These are phyloP conservation scores for Epizoanthus rinbou DNA, from an alignment of 92 coral and sea anemone genomes.

Conservation along the genomic window DNA sequence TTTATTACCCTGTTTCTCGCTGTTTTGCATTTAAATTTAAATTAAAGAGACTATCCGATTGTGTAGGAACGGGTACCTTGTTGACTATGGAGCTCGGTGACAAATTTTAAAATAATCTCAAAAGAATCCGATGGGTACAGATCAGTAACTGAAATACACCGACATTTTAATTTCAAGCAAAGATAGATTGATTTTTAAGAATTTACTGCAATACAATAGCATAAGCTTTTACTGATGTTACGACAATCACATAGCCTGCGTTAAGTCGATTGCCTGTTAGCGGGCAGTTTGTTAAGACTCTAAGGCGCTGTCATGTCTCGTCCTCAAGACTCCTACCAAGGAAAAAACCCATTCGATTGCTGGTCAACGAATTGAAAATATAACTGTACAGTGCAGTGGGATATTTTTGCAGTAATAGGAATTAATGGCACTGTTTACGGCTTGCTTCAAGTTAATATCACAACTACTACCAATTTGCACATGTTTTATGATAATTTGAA, in stretches of 20 bases:
- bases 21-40: constrained; percentile 77
- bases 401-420: not conserved
- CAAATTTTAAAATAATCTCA: not conserved
- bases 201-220: not conserved
- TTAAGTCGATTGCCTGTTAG: constrained; percentile 19
- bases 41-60: constrained; percentile 63
- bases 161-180: not conserved
- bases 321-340: not conserved
- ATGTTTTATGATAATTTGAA: constrained; percentile 36
- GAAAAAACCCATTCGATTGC: not conserved
- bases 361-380: not conserved
- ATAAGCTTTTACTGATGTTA: not conserved
- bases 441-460: constrained; percentile 15
- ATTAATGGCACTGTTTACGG: not conserved
- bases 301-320: constrained; percentile 4
- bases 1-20: constrained; percentile 56
- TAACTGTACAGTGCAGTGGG: not conserved
- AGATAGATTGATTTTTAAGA: not conserved
- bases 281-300: not conserved
- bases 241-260: not conserved
- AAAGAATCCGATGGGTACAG: not conserved
- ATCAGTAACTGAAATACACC: not conserved
- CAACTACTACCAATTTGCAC: constrained; percentile 25
- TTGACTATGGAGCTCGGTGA: constrained; percentile 12
- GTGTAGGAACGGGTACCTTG: constrained; percentile 62